A percentile compares a stretch with the other conserved stretches of the same genome.
phyloP scores from a whole-genome alignment of 1,140 invertebrate species.

The Eubasilissa regina region DNA sequence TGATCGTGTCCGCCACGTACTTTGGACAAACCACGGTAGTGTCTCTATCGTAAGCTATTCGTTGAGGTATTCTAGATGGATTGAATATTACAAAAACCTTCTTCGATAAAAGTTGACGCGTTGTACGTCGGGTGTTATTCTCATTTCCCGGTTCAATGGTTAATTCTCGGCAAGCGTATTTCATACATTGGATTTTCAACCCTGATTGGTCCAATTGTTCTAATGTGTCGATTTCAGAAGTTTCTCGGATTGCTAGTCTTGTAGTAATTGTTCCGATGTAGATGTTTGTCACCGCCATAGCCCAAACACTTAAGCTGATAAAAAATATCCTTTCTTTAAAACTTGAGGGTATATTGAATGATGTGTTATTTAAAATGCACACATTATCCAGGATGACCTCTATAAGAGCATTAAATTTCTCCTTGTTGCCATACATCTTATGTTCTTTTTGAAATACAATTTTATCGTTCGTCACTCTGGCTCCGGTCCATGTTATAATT shows the following conservation, averaged over 20 bases:
- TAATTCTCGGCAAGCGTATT: conserved; percentile 23
- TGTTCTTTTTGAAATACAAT: background rate
- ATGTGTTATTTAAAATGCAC: conserved; percentile 42
- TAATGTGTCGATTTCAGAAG: conserved; percentile 44
- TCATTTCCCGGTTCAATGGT: background rate
- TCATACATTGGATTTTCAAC: conserved; percentile 28
- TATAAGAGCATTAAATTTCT: conserved; percentile 12
- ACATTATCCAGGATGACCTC: conserved; percentile 36
- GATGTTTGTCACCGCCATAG: conserved; percentile 41
- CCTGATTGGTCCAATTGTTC: conserved; percentile 44
- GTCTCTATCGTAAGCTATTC: conserved; percentile 18
- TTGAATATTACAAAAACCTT: conserved; percentile 17
- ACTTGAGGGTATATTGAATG: conserved; percentile 29
- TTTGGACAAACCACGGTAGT: conserved; percentile 40
- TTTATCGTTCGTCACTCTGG: conserved; percentile 11
- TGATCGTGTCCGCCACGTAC: conserved; percentile 5
- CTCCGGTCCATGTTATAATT: conserved; percentile 39
- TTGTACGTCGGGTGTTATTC: background rate
- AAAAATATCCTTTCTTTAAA: conserved; percentile 46
- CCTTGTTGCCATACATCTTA: background rate
- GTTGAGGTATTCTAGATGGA: background rate
- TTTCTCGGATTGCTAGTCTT: conserved; percentile 1
- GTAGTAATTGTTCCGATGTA: conserved; percentile 43
- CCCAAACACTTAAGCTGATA: conserved; percentile 33
- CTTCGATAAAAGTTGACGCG: conserved; percentile 22